Evolutionary conservation across 2,888 invertebrate species (phyloP).

Genomic region (Zonitis immaculata): DNA sequence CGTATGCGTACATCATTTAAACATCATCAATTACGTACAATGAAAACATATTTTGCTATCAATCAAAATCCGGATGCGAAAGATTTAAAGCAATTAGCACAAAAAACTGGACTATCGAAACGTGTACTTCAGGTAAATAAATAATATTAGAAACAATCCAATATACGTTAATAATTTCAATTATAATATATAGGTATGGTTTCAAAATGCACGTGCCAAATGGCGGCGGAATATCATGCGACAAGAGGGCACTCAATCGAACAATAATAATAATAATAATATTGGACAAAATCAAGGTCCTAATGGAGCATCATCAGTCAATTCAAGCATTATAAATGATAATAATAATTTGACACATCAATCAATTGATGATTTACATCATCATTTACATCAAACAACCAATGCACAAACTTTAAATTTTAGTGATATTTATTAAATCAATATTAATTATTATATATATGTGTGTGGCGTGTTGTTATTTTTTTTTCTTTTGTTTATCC

Average conservation of each 20-base stretch:
- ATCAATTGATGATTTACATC: conserved; percentile 53
- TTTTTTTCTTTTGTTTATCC: no score
- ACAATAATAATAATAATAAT: no score
- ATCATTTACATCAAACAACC: conserved; percentile 53
- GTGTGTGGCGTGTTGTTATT: no score
- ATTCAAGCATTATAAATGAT: conserved; percentile 49
- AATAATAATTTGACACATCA: conserved; percentile 51
- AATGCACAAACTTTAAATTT: conserved; percentile 45
- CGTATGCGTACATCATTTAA: conserved; percentile 99
- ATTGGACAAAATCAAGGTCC: conserved; percentile 35
- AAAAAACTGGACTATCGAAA: conserved; percentile 97
- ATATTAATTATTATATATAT: no score
- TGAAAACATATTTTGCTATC: conserved; percentile 98
- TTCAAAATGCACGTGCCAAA: conserved; percentile 98
- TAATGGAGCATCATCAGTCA: conserved; percentile 40
- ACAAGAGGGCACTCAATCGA: conserved; percentile 60
- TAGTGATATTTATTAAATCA: conserved; percentile 46
- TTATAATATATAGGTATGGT: no score
- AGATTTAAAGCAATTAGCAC: conserved; percentile 95
- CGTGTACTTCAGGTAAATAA: conserved; percentile 93
- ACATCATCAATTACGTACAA: conserved; percentile 96
- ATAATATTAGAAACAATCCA: no score
- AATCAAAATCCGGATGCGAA: conserved; percentile 99
- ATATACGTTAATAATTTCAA: no score
- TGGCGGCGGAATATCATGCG: conserved; percentile 93